Base-by-base conservation (phyloP, 2,888 invertebrate genomes). In the Hirtodrosophila confusa region DNA sequence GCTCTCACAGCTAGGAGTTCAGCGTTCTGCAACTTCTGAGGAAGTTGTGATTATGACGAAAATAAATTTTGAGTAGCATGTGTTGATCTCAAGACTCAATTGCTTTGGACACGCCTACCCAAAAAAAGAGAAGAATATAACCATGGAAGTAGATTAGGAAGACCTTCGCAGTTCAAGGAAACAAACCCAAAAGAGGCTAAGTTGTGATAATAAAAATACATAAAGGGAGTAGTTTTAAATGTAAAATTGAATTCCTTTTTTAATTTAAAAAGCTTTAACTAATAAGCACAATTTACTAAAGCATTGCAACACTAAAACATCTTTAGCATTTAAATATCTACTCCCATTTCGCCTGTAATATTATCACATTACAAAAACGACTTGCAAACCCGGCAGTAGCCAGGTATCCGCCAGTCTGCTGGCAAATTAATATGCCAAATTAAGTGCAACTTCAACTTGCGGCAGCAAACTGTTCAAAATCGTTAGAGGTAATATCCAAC, bases 351-450 rank as follows among this genome's bases (percentile, higher is more conserved):
- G 39, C 31, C 24, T 60, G 45, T 74, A 65, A 74, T 60, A 43
- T 54, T 48, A 31, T 23, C 69, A 44, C 57, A 69, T 73, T 74
- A 69, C 31, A 3, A 6, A 35, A 69, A 53, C 40, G 44, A 61
- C n/a, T 54, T 48, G 23, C 37, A 10, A 36, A 17, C 4, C 11
- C 0, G 2, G 9, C 8, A 12, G 10, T 35, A 36, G n/a, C 17
- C 24, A 33, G 49, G 31, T 33, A 7, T 36, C 12, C 27, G 17
- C 24, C 44, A 47, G 36, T 61, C 62, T 54, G 39, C 69, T 67
- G 75, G 65, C 49, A 73, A 73, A 84, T 75, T 80, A 75, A 80
- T 80, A 63, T 60, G 61, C 53, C 56, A 68, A 80, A 84, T 80
- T 80, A 78, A 84, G 63, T 68, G 73, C 63, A 60, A 73, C 66